Conservation (phyloP, 1,140 invertebrate species). For the Phymastichus coffea region DNA sequence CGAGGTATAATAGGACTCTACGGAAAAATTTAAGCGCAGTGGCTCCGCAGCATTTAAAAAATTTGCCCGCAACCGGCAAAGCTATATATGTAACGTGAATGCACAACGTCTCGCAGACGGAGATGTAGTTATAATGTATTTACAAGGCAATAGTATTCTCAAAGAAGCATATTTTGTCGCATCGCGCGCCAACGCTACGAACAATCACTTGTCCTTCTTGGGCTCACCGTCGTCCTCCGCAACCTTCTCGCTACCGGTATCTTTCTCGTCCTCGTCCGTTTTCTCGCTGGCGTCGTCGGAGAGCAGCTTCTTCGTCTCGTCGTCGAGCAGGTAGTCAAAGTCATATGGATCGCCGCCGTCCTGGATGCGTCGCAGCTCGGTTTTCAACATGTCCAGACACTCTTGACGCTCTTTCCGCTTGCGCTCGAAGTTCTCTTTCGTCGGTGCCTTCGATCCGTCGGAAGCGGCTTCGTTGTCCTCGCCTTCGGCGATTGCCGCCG, state of each 20-base stretch:
- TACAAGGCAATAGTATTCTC: too few relatives aligned
- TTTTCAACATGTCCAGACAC: slow-evolving; percentile 51
- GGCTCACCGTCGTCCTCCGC: slow-evolving; percentile 20
- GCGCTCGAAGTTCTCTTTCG: slow-evolving; percentile 33
- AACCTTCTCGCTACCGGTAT: slow-evolving; percentile 20
- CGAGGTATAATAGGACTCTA: too few relatives aligned
- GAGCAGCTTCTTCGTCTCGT: slow-evolving; percentile 30
- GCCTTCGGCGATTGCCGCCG: slow-evolving; percentile 24
- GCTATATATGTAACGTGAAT: too few relatives aligned
- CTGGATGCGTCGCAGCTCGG: slow-evolving; percentile 45
- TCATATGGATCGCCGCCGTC: slow-evolving; percentile 47
- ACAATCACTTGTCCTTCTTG: slow-evolving; percentile 25
- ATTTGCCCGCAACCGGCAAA: too few relatives aligned
- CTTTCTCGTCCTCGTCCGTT: slow-evolving; percentile 31
- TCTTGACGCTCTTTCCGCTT: slow-evolving; percentile 51
- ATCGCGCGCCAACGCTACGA: too few relatives aligned
- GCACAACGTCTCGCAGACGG: too few relatives aligned
- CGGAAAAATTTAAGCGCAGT: too few relatives aligned
- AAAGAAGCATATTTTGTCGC: too few relatives aligned
- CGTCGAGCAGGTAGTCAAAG: slow-evolving; percentile 48
- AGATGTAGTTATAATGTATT: too few relatives aligned
- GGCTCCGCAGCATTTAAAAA: too few relatives aligned
- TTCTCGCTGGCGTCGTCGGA: slow-evolving; percentile 24
- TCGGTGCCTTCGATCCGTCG: slow-evolving; percentile 28
- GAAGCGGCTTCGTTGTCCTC: slow-evolving; percentile 8